These are phyloP conservation scores for Troides helena DNA, from an alignment of 2,888 invertebrate species.

Conservation along the genomic window DNA sequence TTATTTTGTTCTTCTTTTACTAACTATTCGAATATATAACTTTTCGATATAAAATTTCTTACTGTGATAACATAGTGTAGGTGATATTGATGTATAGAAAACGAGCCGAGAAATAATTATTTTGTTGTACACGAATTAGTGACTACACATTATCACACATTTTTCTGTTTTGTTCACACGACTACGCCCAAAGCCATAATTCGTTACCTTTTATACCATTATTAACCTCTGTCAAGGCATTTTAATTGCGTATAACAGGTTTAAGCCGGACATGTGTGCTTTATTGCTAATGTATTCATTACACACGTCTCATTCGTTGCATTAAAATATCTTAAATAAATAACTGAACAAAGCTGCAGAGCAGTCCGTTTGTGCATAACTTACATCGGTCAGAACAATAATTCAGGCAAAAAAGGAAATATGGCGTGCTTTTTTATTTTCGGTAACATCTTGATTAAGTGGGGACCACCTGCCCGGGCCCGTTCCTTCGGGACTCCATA, in stretches of 20 bases:
- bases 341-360: slow-evolving; percentile 63
- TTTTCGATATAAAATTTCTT: no score
- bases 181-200: slow-evolving; percentile 12
- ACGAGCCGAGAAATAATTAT: no score
- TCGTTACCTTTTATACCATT: slow-evolving; percentile 34
- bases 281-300: slow-evolving; percentile 78
- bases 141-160: background rate
- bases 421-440: slow-evolving; percentile 69
- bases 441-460: slow-evolving; percentile 80
- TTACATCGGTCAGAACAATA: slow-evolving; percentile 67
- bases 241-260: slow-evolving; percentile 65
- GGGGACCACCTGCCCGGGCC: slow-evolving; percentile 75
- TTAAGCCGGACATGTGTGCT: slow-evolving; percentile 47
- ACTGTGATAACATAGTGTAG: no score
- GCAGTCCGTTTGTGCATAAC: slow-evolving; percentile 58
- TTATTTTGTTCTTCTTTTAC: no score
- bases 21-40: no score
- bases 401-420: slow-evolving; percentile 72
- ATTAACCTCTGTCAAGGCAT: slow-evolving; percentile 65
- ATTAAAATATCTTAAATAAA: slow-evolving; percentile 71
- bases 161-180: slow-evolving; percentile 28
- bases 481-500: slow-evolving; percentile 65
- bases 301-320: slow-evolving; percentile 72
- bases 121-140: no score
- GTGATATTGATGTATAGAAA: no score